phyloP scores from a whole-genome alignment of 2,113 vertebrate species.

The Silurus asotus region DNA sequence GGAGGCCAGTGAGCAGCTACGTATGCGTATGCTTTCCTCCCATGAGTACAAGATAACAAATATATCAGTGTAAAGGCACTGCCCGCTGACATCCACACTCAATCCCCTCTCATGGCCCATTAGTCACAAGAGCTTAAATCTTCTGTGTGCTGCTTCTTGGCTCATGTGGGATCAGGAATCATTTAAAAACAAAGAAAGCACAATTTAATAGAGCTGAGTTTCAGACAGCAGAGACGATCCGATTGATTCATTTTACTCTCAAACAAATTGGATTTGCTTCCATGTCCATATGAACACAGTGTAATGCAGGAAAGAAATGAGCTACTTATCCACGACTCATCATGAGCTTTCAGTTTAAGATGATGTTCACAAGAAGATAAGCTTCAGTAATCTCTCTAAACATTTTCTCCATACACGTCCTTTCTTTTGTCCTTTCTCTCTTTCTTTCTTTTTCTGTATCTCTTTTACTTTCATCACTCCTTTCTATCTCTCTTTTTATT shows the following conservation, averaged over 20 bases:
- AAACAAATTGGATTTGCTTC: neutral
- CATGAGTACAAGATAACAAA: neutral
- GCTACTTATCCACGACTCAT: neutral
- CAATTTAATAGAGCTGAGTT: neutral
- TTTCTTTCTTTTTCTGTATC: no score
- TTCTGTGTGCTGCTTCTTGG: neutral
- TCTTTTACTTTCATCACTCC: no score
- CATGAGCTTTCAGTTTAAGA: neutral
- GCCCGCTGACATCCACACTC: neutral
- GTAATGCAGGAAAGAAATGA: neutral
- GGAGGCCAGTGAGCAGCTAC: neutral
- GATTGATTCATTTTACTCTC: neutral
- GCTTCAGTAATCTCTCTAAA: neutral
- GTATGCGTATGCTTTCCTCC: neutral
- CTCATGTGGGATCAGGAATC: neutral
- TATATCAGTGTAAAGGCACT: constrained; percentile 3
- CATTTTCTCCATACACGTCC: neutral
- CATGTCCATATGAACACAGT: neutral
- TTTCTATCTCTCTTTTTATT: no score
- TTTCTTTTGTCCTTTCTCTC: no score
- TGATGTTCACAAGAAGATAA: neutral
- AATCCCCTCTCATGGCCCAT: neutral
- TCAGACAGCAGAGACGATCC: neutral
- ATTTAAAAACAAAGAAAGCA: neutral
- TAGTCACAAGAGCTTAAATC: neutral